Conservation (phyloP, 2,888 invertebrate species). For the Timandra comae region DNA sequence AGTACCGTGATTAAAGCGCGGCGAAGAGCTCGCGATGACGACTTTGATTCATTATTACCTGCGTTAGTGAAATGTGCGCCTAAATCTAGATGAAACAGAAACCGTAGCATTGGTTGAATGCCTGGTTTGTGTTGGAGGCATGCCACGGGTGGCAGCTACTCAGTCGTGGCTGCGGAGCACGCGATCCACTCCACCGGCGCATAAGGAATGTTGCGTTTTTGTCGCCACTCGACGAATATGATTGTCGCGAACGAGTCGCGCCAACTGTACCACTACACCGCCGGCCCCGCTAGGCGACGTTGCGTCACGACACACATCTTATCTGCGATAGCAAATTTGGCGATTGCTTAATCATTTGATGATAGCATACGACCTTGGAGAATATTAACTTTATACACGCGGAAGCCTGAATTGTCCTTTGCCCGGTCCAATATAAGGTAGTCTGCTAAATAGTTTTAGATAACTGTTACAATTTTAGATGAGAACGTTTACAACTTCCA, state of each 20-base stretch:
- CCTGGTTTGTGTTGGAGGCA: slow-evolving; percentile 17
- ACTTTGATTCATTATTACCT: too few species aligned
- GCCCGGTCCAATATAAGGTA: not conserved
- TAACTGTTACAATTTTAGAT: too few species aligned
- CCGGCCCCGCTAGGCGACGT: slow-evolving; percentile 19
- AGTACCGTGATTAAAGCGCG: slow-evolving; percentile 2
- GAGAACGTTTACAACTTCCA: too few species aligned
- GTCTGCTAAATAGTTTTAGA: too few species aligned
- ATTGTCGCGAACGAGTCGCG: slow-evolving; percentile 34
- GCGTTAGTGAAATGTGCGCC: not conserved
- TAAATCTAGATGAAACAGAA: not conserved
- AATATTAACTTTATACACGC: slow-evolving; percentile 11
- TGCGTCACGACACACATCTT: slow-evolving; percentile 34
- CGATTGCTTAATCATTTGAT: slow-evolving; percentile 32
- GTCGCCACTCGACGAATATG: slow-evolving; percentile 31
- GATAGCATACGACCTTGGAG: slow-evolving; percentile 26
- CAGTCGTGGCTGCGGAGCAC: slow-evolving; percentile 30
- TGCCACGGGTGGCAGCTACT: slow-evolving; percentile 19
- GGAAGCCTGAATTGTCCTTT: slow-evolving; percentile 10
- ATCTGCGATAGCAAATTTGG: slow-evolving; percentile 29
- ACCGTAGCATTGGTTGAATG: slow-evolving; percentile 15
- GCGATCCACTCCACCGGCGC: slow-evolving; percentile 43
- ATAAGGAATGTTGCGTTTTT: slow-evolving; percentile 56
- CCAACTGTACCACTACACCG: slow-evolving; percentile 31
- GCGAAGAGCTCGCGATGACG: too few species aligned